Evolutionary conservation across 2,888 invertebrate genomes (phyloP).

Genomic region (Spisula solida): DNA sequence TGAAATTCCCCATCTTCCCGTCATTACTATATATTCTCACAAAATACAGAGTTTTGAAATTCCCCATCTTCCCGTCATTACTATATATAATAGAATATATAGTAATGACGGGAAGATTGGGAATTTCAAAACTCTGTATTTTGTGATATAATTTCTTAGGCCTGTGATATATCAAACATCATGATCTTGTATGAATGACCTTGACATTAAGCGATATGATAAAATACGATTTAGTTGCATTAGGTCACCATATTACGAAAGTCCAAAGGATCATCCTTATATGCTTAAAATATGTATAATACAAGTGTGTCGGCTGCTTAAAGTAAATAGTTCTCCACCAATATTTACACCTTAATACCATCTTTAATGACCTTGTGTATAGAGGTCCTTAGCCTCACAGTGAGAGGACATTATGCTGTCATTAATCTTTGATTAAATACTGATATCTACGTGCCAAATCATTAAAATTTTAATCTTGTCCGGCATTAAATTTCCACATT

Average conservation of each 20-base stretch:
- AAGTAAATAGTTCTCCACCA: neutral
- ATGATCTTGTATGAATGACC: too few relatives aligned
- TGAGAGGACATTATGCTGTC: slow-evolving; percentile 1
- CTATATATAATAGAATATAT: too few relatives aligned
- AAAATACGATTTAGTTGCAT: neutral
- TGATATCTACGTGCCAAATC: slow-evolving; percentile 14
- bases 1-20: too few relatives aligned
- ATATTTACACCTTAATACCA: slow-evolving; percentile 8
- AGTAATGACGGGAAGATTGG: too few relatives aligned
- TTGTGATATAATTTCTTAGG: too few relatives aligned
- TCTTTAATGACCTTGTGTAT: slow-evolving; percentile 18
- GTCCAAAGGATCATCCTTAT: neutral
- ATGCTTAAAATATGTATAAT: neutral
- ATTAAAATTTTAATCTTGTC: slow-evolving; percentile 17
- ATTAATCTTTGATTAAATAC: slow-evolving; percentile 36
- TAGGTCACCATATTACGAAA: neutral
- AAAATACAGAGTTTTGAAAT: too few relatives aligned
- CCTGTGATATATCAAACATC: too few relatives aligned
- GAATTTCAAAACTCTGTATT: too few relatives aligned
- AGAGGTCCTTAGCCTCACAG: slow-evolving; percentile 29
- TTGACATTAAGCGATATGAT: too few relatives aligned
- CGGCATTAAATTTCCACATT: neutral
- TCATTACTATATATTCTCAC: too few relatives aligned
- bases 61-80: too few relatives aligned
- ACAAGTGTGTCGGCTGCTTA: neutral